A percentile compares a stretch with the other conserved stretches of the same genome.
These are phyloP conservation scores for Ptiloglossa arizonensis DNA, from an alignment of 1,140 invertebrate genomes.

Conservation along the genomic window DNA sequence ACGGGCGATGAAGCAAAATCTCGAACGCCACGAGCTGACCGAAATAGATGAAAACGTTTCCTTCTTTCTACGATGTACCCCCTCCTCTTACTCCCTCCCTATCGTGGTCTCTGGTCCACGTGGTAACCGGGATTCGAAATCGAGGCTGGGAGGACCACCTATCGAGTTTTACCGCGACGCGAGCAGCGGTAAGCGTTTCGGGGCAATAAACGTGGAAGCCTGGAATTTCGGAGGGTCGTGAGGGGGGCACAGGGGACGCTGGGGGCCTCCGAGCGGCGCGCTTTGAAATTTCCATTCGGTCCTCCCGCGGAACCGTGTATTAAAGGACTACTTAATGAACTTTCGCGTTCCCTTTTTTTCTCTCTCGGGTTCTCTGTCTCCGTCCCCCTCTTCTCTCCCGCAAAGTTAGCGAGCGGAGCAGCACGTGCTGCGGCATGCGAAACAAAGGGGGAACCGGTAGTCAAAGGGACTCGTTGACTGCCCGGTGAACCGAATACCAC, in stretches of 20 bases:
- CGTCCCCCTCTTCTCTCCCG: background rate
- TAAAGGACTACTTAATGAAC: constrained; percentile 46
- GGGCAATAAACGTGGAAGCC: constrained; percentile 25
- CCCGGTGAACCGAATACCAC: constrained; percentile 41
- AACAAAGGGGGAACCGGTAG: constrained; percentile 47
- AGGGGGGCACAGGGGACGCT: too few species aligned
- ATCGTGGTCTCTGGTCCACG: too few species aligned
- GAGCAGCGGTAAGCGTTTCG: background rate
- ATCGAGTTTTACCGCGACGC: constrained; percentile 2
- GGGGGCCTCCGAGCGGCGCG: background rate
- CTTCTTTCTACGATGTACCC: background rate
- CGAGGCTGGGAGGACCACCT: constrained; percentile 5
- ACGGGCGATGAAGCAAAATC: constrained; percentile 32
- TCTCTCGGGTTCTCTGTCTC: background rate
- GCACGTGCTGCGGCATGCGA: constrained; percentile 31
- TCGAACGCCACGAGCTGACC: background rate
- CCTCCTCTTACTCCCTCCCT: too few species aligned
- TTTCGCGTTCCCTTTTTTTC: constrained; percentile 17
- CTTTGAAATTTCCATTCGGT: constrained; percentile 41
- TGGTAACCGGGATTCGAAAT: background rate
- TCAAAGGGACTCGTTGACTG: constrained; percentile 59
- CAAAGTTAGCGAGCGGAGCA: constrained; percentile 3
- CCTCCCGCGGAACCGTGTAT: constrained; percentile 23
- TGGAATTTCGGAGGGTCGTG: constrained; percentile 9
- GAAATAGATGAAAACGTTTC: background rate